phyloP scores from a whole-genome alignment of 2,113 vertebrate genomes.

The Ramphastos sulfuratus region DNA sequence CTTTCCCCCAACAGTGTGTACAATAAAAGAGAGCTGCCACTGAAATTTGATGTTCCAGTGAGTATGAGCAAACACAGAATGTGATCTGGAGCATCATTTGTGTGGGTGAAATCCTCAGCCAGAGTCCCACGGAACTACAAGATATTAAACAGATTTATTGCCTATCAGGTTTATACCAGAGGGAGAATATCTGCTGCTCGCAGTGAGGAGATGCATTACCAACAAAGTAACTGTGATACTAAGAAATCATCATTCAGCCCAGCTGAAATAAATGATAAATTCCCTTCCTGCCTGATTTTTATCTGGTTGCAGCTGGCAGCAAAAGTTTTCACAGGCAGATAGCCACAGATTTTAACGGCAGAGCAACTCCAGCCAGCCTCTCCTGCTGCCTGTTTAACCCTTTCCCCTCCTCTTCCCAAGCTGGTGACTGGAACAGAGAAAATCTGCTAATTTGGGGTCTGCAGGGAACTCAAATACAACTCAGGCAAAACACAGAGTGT shows the following conservation, averaged over 20 bases:
- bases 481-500: neutral
- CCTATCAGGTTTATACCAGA: conserved; percentile 66
- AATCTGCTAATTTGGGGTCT: neutral
- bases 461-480: neutral
- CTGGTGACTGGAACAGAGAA: neutral
- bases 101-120: conserved; percentile 51
- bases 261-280: conserved; percentile 62
- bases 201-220: conserved; percentile 53
- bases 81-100: conserved; percentile 56
- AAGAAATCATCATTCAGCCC: conserved; percentile 52
- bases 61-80: conserved; percentile 53
- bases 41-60: conserved; percentile 62
- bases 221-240: conserved; percentile 44
- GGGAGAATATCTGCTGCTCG: conserved; percentile 58
- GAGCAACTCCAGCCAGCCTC: neutral
- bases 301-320: conserved; percentile 17
- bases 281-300: conserved; percentile 50
- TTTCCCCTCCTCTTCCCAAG: neutral
- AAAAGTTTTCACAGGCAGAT: conserved; percentile 18
- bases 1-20: conserved; percentile 12
- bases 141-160: conserved; percentile 72
- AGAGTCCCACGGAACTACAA: conserved; percentile 53
- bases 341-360: neutral
- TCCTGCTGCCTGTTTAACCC: neutral
- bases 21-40: conserved; percentile 46